These are phyloP conservation scores for Cylloceria caligata DNA, from an alignment of 2,888 invertebrate species.

Conservation along the genomic window DNA sequence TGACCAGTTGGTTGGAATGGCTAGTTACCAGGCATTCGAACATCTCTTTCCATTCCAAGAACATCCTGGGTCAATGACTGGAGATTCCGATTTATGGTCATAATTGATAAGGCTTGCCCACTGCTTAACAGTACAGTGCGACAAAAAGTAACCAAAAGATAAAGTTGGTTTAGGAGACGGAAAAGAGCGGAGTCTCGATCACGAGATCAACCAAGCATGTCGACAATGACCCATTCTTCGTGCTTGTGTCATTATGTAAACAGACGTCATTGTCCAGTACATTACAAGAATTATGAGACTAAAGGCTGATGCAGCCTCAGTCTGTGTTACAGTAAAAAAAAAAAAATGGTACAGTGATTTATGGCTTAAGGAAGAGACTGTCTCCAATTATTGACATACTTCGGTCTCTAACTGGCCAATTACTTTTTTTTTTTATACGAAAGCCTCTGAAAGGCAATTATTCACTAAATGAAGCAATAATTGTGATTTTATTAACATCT, in stretches of 20 bases:
- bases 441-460: no score
- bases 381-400: background rate
- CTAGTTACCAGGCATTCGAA: no score
- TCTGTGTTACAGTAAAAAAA: background rate
- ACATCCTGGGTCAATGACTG: no score
- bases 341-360: background rate
- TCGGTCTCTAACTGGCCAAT: background rate
- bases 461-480: no score
- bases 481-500: no score
- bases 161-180: slow-evolving; percentile 4
- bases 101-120: background rate
- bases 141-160: slow-evolving; percentile 10
- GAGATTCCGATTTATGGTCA: no score
- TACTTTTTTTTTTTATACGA: no score
- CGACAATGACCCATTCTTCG: slow-evolving; percentile 77
- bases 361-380: background rate
- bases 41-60: no score
- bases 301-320: background rate
- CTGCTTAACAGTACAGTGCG: background rate
- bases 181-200: slow-evolving; percentile 22
- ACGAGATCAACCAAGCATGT: slow-evolving; percentile 71
- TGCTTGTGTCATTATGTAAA: slow-evolving; percentile 66
- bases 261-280: slow-evolving; percentile 65
- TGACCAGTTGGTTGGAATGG: no score
- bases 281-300: slow-evolving; percentile 37